phyloP scores from a whole-genome alignment of 1,140 invertebrate genomes.

The Heliconius hewitsoni region DNA sequence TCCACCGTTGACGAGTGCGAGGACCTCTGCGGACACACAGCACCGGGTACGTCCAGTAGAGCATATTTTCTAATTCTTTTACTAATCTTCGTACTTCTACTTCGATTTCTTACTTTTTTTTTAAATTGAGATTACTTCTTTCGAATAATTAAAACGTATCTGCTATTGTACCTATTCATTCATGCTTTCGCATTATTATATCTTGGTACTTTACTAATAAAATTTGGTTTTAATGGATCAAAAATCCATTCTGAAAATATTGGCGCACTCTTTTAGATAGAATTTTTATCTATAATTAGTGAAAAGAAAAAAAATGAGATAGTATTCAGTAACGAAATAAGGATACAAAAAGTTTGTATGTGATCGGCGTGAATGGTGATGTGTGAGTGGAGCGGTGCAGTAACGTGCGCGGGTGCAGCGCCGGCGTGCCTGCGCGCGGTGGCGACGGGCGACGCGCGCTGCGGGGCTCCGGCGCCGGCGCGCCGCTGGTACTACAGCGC shows the following conservation, averaged over 20 bases:
- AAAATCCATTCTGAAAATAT: no score
- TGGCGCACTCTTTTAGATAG: no score
- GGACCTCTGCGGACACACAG: constrained; percentile 49
- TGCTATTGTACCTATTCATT: neutral
- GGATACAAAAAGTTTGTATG: neutral
- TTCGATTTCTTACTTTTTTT: neutral
- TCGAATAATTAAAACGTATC: neutral
- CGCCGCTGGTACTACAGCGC: constrained; percentile 66
- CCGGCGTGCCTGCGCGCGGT: constrained; percentile 50
- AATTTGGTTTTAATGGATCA: neutral
- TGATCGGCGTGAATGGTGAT: neutral
- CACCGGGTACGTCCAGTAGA: constrained; percentile 48
- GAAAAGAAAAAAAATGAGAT: neutral
- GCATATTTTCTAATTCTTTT: neutral
- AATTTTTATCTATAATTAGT: no score
- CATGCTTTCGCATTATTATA: neutral
- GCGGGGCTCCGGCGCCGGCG: constrained; percentile 32
- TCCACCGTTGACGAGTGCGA: constrained; percentile 62
- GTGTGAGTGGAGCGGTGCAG: constrained; percentile 1
- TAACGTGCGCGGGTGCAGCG: constrained; percentile 4
- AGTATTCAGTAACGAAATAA: neutral
- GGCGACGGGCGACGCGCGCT: constrained; percentile 45
- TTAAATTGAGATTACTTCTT: neutral
- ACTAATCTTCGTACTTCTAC: constrained; percentile 7
- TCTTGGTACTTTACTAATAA: neutral